Percentiles rank a stretch among this genome's conserved stretches.
phyloP scores from a whole-genome alignment of 2,113 vertebrate species.

The Psephotus haematonotus region DNA sequence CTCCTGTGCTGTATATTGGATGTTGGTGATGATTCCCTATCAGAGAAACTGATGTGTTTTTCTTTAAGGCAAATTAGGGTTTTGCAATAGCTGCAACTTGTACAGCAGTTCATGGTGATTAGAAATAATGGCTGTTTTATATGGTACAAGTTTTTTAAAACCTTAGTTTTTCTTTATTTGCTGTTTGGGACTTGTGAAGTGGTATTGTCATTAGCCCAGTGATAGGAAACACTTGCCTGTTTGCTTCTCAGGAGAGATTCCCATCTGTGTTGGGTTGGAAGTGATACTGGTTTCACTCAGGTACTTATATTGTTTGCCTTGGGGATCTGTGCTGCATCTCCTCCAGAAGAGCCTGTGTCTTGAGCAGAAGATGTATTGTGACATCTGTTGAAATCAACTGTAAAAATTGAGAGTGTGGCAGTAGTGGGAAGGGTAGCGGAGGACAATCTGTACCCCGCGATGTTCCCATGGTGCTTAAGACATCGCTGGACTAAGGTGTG shows the following conservation, averaged over 20 bases:
- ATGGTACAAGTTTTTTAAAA: neutral
- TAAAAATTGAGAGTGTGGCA: neutral
- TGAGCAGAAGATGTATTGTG: neutral
- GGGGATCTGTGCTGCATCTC: neutral
- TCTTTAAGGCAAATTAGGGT: neutral
- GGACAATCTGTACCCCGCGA: fast-evolving
- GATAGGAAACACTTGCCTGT: neutral
- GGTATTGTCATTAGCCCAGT: neutral
- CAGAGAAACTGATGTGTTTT: neutral
- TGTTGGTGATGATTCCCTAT: neutral
- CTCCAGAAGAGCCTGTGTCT: neutral
- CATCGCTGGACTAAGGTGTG: fast-evolving
- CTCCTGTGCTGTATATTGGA: fast-evolving
- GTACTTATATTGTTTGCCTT: neutral
- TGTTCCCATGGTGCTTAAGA: neutral
- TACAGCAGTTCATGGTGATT: neutral
- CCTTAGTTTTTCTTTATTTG: neutral
- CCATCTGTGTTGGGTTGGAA: neutral
- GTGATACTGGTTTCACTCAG: neutral
- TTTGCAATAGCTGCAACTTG: neutral
- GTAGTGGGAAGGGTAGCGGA: neutral
- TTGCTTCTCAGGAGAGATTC: neutral
- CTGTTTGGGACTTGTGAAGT: neutral
- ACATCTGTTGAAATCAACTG: neutral
- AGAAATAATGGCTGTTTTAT: neutral